Evolutionary conservation across 2,113 vertebrate species (phyloP).

Genomic region (Channa argus): DNA sequence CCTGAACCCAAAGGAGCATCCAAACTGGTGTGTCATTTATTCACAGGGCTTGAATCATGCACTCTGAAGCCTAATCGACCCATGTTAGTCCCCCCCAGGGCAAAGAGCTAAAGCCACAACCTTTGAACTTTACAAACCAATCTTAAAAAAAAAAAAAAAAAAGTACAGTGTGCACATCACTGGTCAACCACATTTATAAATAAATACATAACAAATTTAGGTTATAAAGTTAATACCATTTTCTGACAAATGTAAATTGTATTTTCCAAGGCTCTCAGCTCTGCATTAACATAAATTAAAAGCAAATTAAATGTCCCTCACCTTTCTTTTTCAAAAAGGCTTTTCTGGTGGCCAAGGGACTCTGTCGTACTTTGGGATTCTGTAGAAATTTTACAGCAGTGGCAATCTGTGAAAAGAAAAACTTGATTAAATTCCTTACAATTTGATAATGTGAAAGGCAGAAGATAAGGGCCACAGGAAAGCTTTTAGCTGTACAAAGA

Average conservation of each 20-base stretch:
- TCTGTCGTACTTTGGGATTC: slow-evolving; percentile 94
- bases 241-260: not conserved
- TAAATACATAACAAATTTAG: slow-evolving; percentile 35
- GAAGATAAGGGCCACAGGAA: slow-evolving; percentile 42
- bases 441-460: slow-evolving; percentile 45
- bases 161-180: slow-evolving; percentile 38
- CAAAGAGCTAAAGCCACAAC: slow-evolving; percentile 70
- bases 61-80: slow-evolving; percentile 80
- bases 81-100: slow-evolving; percentile 66
- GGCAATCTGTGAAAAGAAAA: slow-evolving; percentile 85
- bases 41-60: slow-evolving; percentile 79
- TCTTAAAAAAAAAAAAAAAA: slow-evolving; percentile 46
- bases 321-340: slow-evolving; percentile 98
- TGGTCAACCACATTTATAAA: slow-evolving; percentile 22
- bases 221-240: slow-evolving; percentile 11
- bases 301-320: slow-evolving; percentile 73
- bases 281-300: slow-evolving; percentile 3
- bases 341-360: slow-evolving; percentile 90
- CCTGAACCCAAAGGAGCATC: slow-evolving; percentile 84
- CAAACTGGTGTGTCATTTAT: slow-evolving; percentile 83
- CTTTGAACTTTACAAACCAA: slow-evolving; percentile 74
- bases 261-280: slow-evolving; percentile 1
- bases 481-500: slow-evolving; percentile 60
- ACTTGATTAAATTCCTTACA: slow-evolving; percentile 54
- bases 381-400: slow-evolving; percentile 97